These are phyloP conservation scores for Catharus minimus DNA, from an alignment of 2,113 vertebrate species.

Conservation along the genomic window DNA sequence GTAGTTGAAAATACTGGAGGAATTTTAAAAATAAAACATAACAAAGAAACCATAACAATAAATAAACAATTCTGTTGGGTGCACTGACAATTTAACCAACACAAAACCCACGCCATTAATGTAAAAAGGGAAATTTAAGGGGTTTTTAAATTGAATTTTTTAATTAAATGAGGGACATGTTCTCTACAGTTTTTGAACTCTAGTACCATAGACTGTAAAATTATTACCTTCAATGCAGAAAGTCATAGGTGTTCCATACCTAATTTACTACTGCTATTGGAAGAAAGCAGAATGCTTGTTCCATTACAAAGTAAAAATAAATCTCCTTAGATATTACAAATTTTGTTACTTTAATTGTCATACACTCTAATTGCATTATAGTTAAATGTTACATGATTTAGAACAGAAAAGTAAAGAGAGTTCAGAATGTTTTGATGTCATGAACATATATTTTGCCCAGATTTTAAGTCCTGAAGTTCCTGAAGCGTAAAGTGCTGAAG, in stretches of 20 bases:
- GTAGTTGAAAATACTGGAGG: not conserved
- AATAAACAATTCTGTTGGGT: too few relatives aligned
- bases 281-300: not conserved
- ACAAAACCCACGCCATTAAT: not conserved
- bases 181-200: not conserved
- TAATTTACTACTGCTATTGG: not conserved
- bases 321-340: not conserved
- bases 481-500: not conserved
- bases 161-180: not conserved
- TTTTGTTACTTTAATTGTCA: not conserved
- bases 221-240: not conserved
- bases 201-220: not conserved
- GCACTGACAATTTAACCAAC: too few relatives aligned
- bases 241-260: not conserved
- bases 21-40: not conserved
- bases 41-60: too few relatives aligned
- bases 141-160: accelerated
- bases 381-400: not conserved
- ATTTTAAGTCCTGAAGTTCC: not conserved
- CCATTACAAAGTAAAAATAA: not conserved
- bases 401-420: not conserved
- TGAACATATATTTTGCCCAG: not conserved
- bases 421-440: not conserved
- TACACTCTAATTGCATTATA: not conserved
- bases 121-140: not conserved